These are phyloP conservation scores for Paguma larvata DNA, from an alignment of 2,797 vertebrate genomes.

Conservation along the genomic window DNA sequence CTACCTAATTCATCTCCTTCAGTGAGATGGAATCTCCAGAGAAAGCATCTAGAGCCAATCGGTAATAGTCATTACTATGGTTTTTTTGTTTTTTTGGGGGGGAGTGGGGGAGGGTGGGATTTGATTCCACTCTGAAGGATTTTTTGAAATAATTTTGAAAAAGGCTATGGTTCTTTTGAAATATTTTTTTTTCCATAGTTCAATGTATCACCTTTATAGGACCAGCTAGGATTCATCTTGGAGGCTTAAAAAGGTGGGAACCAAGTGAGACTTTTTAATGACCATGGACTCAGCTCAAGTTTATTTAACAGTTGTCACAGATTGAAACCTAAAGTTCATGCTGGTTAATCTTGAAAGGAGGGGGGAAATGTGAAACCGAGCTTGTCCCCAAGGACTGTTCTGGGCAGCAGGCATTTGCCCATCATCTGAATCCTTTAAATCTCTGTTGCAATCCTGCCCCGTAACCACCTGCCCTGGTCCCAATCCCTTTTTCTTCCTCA, in stretches of 20 bases:
- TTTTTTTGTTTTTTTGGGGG: background rate
- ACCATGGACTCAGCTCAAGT: background rate
- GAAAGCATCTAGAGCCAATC: slow-evolving; percentile 23
- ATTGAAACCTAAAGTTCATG: background rate
- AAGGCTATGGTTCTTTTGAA: background rate
- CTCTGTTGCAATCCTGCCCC: background rate
- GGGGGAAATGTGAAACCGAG: background rate
- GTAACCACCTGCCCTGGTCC: fast-evolving
- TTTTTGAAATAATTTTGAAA: slow-evolving; percentile 4
- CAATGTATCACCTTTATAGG: background rate
- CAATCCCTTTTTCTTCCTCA: background rate
- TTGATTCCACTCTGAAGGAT: background rate
- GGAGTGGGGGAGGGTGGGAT: fast-evolving
- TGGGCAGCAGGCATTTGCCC: background rate
- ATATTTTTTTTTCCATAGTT: background rate
- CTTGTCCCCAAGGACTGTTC: background rate
- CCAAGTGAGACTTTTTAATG: slow-evolving; percentile 21
- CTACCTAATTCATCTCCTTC: slow-evolving; percentile 51
- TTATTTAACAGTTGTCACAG: background rate
- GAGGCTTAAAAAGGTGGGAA: background rate
- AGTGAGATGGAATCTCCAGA: slow-evolving; percentile 46
- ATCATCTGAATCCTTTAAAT: background rate
- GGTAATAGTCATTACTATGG: background rate
- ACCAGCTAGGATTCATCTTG: background rate
- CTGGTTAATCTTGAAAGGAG: background rate